Evolutionary conservation across 2,888 invertebrate species (phyloP), one percentile per base, ranked within the genome.

Genomic region (Clanis bilineata): DNA sequence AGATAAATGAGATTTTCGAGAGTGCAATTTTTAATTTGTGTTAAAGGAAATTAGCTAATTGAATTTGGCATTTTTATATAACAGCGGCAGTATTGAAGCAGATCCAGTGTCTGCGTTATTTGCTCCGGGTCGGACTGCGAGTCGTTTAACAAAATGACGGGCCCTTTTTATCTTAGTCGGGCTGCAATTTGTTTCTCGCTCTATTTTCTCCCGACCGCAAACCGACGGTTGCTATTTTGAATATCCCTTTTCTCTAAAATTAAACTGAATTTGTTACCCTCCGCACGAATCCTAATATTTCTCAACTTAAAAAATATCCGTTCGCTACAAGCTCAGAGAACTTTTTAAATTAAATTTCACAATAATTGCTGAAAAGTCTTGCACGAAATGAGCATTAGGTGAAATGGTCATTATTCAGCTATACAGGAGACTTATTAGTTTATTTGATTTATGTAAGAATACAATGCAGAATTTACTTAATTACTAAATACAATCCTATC

Each of bases 101-200:
- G 73, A 70, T 71, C 65, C 70, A 71, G 75, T 73, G 77, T 73
- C 73, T 70, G 68, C 71, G 80, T 81, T 84, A 84, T 85, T 87
- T 85, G 82, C 77, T 75, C 74, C 72, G 77, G 77, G 73, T 71
- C 69, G 73, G 77, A 79, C 86, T 82, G 80, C 71, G 73, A 83
- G 86, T 88, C 87, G 84, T 90, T 90, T 88, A 89, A 84, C 89
- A 89, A 88, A 89, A 88, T 86, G 90, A 89, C 89, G 87, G 83
- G 83, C 76, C 85, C 88, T 88, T 90, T 90, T 90, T 89, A 90
- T 90, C 90, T 88, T 82, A 86, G 88, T 89, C 89, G 82, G 75
- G 77, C 71, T 82, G 82, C 87, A 85, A 89, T 90, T 89, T 89
- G 90, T 90, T 83, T 81, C 79, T 78, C 80, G 76, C 83, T 87